Base-by-base conservation (phyloP, 2,797 vertebrate genomes). In the Acanthiza pusilla region DNA sequence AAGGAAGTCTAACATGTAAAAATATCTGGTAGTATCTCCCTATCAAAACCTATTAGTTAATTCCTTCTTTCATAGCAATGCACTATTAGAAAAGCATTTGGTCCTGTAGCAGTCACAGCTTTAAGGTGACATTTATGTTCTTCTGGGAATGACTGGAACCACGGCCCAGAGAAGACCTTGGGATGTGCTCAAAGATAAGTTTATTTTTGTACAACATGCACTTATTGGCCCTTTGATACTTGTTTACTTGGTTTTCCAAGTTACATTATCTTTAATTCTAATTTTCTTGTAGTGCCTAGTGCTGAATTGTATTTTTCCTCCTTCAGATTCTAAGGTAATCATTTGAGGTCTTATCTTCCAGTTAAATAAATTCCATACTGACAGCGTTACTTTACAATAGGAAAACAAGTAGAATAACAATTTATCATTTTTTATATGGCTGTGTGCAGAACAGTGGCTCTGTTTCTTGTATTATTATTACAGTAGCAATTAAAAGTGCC, bases 401-500 rank as follows among this genome's bases (percentile, higher is more conserved):
- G 38, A 95, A 92, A 95, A 74, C 53, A 94, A 95, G 89, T 38
- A 85, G 85, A 89, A 92, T 50, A 89, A 89, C 60, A 85, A 86
- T 94, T 91, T 76, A 71, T 93, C 95, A 65, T 95, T 92, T 95
- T 95, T 95, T 86, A 80, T 89, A 90, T 32, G 66, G 48, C 83
- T 92, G 76, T 7, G 3, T 66, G 88, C 82, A 81, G 82, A 96
- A 84, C 51, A 91, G 63, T 85, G 89, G 70, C 71, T 96, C 94
- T 94, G 92, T 3, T 95, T 94, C 87, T 89, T 84, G 85, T 91
- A 84, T 81, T 84, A 93, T 88, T 95, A 95, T 91, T 96, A 84
- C 67, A 90, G 70, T 32, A 84, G 91, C 94, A 94, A 96, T 93
- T 96, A 91, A 83, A 93, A 95, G 88, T 94, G 85, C 91, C 91